Evolutionary conservation across 2,113 vertebrate genomes (phyloP), one percentile per base, ranked within the genome.

Genomic region (Perca flavescens): DNA sequence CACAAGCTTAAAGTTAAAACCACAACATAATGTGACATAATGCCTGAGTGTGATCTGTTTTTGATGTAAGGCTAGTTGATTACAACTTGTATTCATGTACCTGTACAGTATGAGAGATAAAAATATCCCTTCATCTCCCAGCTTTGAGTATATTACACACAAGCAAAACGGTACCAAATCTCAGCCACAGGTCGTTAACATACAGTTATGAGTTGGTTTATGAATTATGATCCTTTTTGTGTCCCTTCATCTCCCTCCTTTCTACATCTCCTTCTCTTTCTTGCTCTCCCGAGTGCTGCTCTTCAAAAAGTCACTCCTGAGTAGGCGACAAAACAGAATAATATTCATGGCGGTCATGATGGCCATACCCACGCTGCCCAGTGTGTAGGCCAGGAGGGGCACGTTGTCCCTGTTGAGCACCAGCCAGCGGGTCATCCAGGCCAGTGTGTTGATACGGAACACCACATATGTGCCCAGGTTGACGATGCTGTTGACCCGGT

Each of bases 371-470:
- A 93, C 94, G 0, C 95, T 97, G 91, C 97, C 95, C 40, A 99
- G 90, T 0, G 96, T 93, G 28, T 97, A 96, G n/a, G 94, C 86
- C 17, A 94, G 64, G 0, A 94, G 84, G 3, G 97, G 96, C 60
- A 98, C 80, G 0, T 92, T 95, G 13, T 95, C 95, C 14, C 96
- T 93, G 52, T 98, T 97, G 57, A 92, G 89, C 86, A 97, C 94
- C 86, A 99, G 93, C 97, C 97, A 99, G 78, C 93, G 96, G 16
- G 94, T 96, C 97, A 99, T 98, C 97, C 97, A 99, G 75, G 96
- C 97, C 91, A 99, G 92, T 0, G 97, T 98, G 84, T 94, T 93
- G 64, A 99, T 97, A 88, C 96, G 96, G 75, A 99, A 99, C 82
- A 97, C 93, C 88, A 96, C 92, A 13, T 98, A 97, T 0, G 97